Percentiles rank a stretch among this genome's conserved stretches.
Evolutionary conservation across 2,888 invertebrate genomes (phyloP).

Genomic region (Brenthis hecate): DNA sequence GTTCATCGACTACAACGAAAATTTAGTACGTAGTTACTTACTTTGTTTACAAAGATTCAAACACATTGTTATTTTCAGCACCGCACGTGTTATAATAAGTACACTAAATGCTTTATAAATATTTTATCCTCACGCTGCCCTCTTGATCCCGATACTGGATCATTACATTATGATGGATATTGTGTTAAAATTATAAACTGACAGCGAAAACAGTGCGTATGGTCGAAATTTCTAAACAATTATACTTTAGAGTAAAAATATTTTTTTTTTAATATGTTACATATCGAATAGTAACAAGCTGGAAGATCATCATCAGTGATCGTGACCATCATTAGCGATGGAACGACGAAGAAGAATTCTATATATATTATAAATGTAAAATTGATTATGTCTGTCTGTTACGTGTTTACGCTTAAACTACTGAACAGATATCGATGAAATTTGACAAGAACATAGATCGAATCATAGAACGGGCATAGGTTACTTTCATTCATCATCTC

Average conservation of each 20-base stretch:
- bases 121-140: constrained; percentile 59
- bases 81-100: constrained; percentile 32
- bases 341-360: too few relatives aligned
- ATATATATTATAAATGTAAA: too few relatives aligned
- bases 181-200: constrained; percentile 29
- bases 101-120: constrained; percentile 37
- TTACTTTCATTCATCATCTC: too few relatives aligned
- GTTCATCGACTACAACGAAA: neutral
- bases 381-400: too few relatives aligned
- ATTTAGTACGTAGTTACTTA: neutral
- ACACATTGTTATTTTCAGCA: constrained; percentile 29
- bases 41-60: constrained; percentile 21
- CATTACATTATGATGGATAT: constrained; percentile 54
- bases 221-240: neutral
- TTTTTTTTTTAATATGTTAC: too few relatives aligned
- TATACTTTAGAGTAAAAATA: neutral
- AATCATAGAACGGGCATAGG: too few relatives aligned
- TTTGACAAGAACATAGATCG: too few relatives aligned
- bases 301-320: too few relatives aligned
- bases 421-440: too few relatives aligned
- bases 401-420: too few relatives aligned
- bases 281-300: too few relatives aligned
- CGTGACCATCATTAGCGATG: too few relatives aligned
- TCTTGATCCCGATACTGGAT: constrained; percentile 59
- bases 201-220: constrained; percentile 3